Base-by-base conservation (phyloP, 2,888 invertebrate genomes). In the Bunonema sp. region DNA sequence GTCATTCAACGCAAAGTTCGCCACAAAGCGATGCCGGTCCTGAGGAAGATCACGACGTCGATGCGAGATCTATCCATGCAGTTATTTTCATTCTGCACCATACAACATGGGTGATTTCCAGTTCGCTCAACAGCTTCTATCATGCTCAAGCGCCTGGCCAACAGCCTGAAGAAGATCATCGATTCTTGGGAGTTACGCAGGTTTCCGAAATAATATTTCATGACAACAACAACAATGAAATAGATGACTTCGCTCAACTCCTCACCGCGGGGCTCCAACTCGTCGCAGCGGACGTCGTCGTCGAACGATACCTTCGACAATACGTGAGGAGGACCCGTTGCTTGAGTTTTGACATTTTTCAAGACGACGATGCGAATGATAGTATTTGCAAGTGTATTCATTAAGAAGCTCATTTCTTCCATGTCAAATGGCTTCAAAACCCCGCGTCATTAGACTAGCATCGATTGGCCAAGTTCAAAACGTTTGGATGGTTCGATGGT, bases 181-280 rank as follows among this genome's bases (percentile, higher is more conserved):
- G n/a, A 10, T 19, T 30, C 12, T 24, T 16, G 8, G 24, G 39
- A n/a, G 37, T 44, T 4, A 20, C 45, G 16, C 34, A 42, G 23
- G 44, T 44, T 1, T 45, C 45, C n/a, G n/a, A n/a, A n/a, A n/a
- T n/a, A n/a, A n/a, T n/a, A n/a, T n/a, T n/a, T n/a, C n/a, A n/a
- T n/a, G n/a, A n/a, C n/a, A n/a, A n/a, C n/a, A n/a, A n/a, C n/a
- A n/a, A n/a, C n/a, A n/a, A n/a, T n/a, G n/a, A n/a, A n/a, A n/a
- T n/a, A 57, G 52, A 55, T 50, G 7, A 57, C 58, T 5, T 57
- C 56, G 1, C 32, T 57, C 16, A 48, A 45, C 38, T 52, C 52
- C 12, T 52, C 58, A 7, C 58, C 56, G 21, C 31, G 56, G 15
- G 49, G 52, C 4, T 54, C 54, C 15, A 44, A 52, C 28, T 44